Base-by-base conservation (phyloP, 1,140 invertebrate species). In the Brachionus rotundiformis region DNA sequence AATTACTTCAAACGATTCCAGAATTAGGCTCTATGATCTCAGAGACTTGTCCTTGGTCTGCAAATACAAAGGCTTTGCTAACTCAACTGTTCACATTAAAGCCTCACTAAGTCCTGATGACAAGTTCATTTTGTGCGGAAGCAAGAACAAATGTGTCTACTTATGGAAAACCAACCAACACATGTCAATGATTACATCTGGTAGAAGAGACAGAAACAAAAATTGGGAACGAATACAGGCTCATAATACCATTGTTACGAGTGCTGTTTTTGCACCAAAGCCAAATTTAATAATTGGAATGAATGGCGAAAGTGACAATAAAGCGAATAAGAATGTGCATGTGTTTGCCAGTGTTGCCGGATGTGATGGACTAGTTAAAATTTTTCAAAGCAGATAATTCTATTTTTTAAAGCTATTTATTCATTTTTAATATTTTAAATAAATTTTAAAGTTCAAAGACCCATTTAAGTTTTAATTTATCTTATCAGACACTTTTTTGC, bases 221-320 rank as follows among this genome's bases (percentile, higher is more conserved):
- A 98, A 94, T 87, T 99, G 95, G 95, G 96, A 99, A 88, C 94
- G 95, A 0, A 95, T 98, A 41, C 96, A 97, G 90, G 95, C 95
- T 31, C 95, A 98, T 86, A 95, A 94, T 88, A 94, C 94, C 0
- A 92, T 96, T 8, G 96, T 99, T 0, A 98, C 96, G 0, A 95
- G 95, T 86, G 95, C 96, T 3, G 92, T 98, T 75, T 99, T 99
- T 89, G 95, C 96, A 65, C 95, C 96, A 2, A 95, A 98, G 89
- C 96, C 97, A 59, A 54, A 27, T 27, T 49, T 54, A 47, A 44
- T 54, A 29, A 39, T 31, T 49, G 13, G 13, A 10, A 39, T 39
- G 36, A 39, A 73, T 23, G 68, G 19, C 19, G 41, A 47, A 1
- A 31, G n/a, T 16, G 47, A 79, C 3, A 27, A 8, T 54, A 54